Percentiles rank a stretch among this genome's conserved stretches.
These are phyloP conservation scores for Tamandua tetradactyla DNA, from an alignment of 2,797 vertebrate genomes.

Conservation along the genomic window DNA sequence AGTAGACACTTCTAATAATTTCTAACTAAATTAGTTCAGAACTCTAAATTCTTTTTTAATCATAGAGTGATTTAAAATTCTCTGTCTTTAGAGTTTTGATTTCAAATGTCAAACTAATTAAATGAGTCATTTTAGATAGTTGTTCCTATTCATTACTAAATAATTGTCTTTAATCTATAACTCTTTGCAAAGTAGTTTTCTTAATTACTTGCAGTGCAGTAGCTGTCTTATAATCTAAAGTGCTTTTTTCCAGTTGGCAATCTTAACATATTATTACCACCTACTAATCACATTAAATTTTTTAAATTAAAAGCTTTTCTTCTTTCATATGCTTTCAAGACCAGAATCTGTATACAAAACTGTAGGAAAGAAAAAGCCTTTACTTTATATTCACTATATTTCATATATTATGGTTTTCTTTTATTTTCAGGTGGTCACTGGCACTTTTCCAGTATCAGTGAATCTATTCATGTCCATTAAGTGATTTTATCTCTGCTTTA, in stretches of 20 bases:
- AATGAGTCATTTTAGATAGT: constrained; percentile 66
- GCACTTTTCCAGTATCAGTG: constrained; percentile 14
- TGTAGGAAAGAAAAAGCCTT: not conserved
- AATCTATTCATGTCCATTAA: not conserved
- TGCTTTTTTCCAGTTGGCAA: constrained; percentile 56
- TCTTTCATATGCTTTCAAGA: constrained; percentile 15
- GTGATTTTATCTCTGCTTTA: not conserved
- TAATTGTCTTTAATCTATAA: constrained; percentile 77
- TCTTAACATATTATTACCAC: constrained; percentile 39
- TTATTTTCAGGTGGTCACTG: not conserved
- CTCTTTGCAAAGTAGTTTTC: constrained; percentile 69
- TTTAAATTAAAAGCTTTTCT: constrained; percentile 29
- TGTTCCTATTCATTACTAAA: constrained; percentile 72
- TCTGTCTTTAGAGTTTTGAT: constrained; percentile 35
- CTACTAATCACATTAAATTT: constrained; percentile 34
- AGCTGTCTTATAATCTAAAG: constrained; percentile 58
- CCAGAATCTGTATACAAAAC: constrained; percentile 15
- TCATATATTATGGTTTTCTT: constrained; percentile 14
- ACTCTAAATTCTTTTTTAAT: constrained; percentile 66
- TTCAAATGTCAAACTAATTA: constrained; percentile 74
- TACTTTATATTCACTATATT: too few species aligned
- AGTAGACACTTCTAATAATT: constrained; percentile 34
- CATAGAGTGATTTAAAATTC: constrained; percentile 45
- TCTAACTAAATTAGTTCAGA: constrained; percentile 63
- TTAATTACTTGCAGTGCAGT: constrained; percentile 54